These are phyloP conservation scores for Diachasma alloeum DNA, from an alignment of 1,140 invertebrate species.

Conservation along the genomic window DNA sequence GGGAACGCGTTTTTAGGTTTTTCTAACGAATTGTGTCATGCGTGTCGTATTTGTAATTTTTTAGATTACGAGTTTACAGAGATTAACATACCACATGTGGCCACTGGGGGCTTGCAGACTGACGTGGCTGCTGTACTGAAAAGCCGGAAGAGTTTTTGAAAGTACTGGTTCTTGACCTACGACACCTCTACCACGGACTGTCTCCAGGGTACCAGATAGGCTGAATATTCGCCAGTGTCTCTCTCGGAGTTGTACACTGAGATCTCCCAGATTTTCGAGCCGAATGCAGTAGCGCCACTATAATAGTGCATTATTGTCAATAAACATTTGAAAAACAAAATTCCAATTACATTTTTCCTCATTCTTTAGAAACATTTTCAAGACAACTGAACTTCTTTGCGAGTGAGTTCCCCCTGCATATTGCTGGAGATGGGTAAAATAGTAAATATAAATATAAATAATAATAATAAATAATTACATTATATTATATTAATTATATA, in stretches of 20 bases:
- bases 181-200: slow-evolving; percentile 91
- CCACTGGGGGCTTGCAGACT: slow-evolving; percentile 96
- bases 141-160: slow-evolving; percentile 86
- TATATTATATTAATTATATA: no score
- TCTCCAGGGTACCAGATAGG: slow-evolving; percentile 92
- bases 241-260: slow-evolving; percentile 91
- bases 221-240: slow-evolving; percentile 97
- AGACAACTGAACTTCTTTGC: no score
- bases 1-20: no score
- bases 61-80: not conserved
- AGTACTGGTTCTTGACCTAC: slow-evolving; percentile 95
- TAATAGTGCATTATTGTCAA: slow-evolving; percentile 39
- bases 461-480: no score
- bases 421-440: no score
- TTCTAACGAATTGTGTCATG: no score
- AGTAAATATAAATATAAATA: no score
- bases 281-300: slow-evolving; percentile 96
- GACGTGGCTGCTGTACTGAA: slow-evolving; percentile 97
- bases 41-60: not conserved
- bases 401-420: no score
- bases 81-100: slow-evolving; percentile 88
- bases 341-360: not conserved
- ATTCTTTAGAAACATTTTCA: no score
- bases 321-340: not conserved
- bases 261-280: slow-evolving; percentile 90